phyloP scores from a whole-genome alignment of 2,888 invertebrate species.

The Zhengitettix transpicula region DNA sequence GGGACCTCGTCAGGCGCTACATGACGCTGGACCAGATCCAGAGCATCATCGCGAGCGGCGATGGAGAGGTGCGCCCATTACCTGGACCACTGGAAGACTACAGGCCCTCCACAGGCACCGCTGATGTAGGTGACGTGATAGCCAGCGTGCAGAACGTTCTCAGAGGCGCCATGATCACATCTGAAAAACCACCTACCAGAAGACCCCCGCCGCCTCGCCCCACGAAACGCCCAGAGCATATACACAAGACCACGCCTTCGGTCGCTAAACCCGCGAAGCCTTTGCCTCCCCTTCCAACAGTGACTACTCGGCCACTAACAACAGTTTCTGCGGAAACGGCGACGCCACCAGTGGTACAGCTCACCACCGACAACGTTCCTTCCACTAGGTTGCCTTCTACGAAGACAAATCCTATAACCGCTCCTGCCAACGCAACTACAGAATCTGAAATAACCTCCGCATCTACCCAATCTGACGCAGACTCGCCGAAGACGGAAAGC shows the following conservation, averaged over 20 bases:
- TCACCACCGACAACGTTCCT: neutral
- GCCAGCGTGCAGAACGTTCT: conserved; percentile 69
- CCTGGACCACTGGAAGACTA: neutral
- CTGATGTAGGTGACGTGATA: conserved; percentile 54
- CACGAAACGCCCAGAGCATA: neutral
- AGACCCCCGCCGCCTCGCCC: neutral
- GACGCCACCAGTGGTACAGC: neutral
- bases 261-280: too few species aligned
- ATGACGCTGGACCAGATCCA: conserved; percentile 78
- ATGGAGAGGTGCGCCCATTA: neutral
- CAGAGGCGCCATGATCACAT: conserved; percentile 48
- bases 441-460: neutral
- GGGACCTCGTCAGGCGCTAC: conserved; percentile 61
- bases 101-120: neutral
- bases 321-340: neutral
- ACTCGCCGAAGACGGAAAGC: neutral
- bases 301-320: neutral
- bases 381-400: too few species aligned
- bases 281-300: neutral
- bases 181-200: neutral
- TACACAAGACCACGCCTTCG: too few species aligned
- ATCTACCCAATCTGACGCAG: neutral
- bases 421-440: neutral
- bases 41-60: conserved; percentile 67
- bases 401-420: too few species aligned